Conservation (phyloP, 2,797 vertebrate genomes). For the Anguilla megastoma region DNA sequence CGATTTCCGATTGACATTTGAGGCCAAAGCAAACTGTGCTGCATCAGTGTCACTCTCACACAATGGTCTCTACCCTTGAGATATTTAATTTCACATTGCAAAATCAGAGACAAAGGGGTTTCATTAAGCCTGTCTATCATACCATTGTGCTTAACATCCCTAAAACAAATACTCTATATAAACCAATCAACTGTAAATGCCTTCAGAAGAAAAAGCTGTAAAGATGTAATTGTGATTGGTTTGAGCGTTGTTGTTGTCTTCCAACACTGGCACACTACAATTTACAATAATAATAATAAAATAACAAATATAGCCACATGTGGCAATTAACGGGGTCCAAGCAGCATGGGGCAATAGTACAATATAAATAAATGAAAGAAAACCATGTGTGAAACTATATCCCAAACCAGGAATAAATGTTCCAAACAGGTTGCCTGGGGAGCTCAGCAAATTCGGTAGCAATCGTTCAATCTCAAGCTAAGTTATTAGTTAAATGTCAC, state of each 20-base stretch:
- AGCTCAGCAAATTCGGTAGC: too few species aligned
- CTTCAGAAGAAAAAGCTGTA: background rate
- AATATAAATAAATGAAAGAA: too few species aligned
- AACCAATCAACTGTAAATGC: background rate
- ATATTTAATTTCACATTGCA: slow-evolving; percentile 7
- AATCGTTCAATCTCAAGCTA: too few species aligned
- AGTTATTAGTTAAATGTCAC: too few species aligned
- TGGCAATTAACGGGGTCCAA: too few species aligned
- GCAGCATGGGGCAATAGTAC: too few species aligned
- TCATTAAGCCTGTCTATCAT: background rate
- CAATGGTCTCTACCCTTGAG: background rate
- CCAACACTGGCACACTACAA: background rate
- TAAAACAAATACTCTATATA: background rate
- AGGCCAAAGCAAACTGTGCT: background rate
- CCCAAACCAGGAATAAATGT: too few species aligned
- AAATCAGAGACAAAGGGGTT: background rate
- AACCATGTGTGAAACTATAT: too few species aligned
- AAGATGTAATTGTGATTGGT: background rate
- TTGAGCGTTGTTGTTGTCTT: background rate
- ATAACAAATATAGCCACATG: too few species aligned
- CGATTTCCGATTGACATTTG: slow-evolving; percentile 11
- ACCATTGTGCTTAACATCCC: background rate
- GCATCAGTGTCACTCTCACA: background rate
- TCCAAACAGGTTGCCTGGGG: too few species aligned
- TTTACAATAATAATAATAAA: too few species aligned